Evolutionary conservation across 2,113 vertebrate species (phyloP).

Genomic region (Lophotis ruficrista): DNA sequence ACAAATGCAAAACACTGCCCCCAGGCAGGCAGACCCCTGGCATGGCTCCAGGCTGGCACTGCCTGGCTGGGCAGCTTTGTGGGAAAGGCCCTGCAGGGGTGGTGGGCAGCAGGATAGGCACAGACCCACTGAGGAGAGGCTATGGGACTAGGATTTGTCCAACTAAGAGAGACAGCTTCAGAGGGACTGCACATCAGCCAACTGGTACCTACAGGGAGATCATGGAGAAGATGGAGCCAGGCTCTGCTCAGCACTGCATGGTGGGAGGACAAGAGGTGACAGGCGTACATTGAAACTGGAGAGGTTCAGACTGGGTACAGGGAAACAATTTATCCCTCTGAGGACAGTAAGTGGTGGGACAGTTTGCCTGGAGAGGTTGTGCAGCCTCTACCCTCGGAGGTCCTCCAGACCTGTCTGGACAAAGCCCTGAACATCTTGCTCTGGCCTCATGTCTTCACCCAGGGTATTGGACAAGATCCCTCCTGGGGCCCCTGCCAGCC

Average conservation of each 20-base stretch:
- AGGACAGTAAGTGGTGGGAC: background rate
- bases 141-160: background rate
- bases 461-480: background rate
- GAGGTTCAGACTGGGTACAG: background rate
- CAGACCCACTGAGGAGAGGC: background rate
- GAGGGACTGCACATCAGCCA: background rate
- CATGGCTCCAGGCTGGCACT: background rate
- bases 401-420: background rate
- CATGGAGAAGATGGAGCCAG: background rate
- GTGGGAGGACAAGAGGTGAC: background rate
- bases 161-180: background rate
- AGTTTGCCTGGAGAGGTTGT: background rate
- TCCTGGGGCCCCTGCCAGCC: background rate
- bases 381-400: background rate
- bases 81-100: background rate
- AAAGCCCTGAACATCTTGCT: background rate
- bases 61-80: background rate
- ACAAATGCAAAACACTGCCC: background rate
- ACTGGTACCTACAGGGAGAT: background rate
- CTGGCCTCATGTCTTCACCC: background rate
- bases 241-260: background rate
- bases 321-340: background rate
- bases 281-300: accelerated
- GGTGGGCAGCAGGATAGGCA: background rate
- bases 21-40: background rate